Percentiles rank a stretch among this genome's conserved stretches.
Conservation (phyloP, 2,888 invertebrate genomes). For the Cacoxenus indagator region DNA sequence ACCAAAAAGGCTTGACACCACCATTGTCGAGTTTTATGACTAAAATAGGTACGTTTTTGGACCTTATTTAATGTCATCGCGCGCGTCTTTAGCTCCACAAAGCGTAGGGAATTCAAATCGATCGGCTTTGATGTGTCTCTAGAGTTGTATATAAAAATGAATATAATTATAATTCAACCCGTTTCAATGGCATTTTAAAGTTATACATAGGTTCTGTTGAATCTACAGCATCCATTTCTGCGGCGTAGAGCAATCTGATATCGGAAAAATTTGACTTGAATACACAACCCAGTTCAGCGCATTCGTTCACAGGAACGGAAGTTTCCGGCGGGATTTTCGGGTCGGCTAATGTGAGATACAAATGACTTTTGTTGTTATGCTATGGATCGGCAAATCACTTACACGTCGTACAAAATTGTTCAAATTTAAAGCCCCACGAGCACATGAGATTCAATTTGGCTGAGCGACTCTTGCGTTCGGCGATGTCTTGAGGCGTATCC, state of each 20-base stretch:
- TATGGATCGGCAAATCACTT: neutral
- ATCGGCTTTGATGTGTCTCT: constrained; percentile 38
- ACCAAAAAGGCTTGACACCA: constrained; percentile 52
- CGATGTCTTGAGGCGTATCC: constrained; percentile 25
- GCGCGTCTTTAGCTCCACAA: constrained; percentile 47
- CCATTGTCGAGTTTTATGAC: constrained; percentile 43
- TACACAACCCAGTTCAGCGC: constrained; percentile 38
- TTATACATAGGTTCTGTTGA: constrained; percentile 38
- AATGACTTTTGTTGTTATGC: neutral
- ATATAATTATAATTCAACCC: neutral
- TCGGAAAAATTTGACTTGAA: constrained; percentile 32
- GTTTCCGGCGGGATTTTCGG: constrained; percentile 39
- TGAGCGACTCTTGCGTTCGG: constrained; percentile 9
- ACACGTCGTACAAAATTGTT: constrained; percentile 41
- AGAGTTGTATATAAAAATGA: too few species aligned
- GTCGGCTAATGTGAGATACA: neutral
- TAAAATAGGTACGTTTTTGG: constrained; percentile 33
- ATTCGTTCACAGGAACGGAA: constrained; percentile 40
- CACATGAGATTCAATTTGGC: constrained; percentile 37
- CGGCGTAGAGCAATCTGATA: constrained; percentile 38
- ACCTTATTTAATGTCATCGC: neutral
- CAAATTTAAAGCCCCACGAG: constrained; percentile 56
- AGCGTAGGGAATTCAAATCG: constrained; percentile 28
- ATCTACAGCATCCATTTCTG: constrained; percentile 49
- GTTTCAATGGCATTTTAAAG: neutral